Percentiles rank a stretch among this genome's conserved stretches.
Evolutionary conservation across 35 echinoderm and acorn worm genomes (phyloP).

Genomic region (Diadema setosum): DNA sequence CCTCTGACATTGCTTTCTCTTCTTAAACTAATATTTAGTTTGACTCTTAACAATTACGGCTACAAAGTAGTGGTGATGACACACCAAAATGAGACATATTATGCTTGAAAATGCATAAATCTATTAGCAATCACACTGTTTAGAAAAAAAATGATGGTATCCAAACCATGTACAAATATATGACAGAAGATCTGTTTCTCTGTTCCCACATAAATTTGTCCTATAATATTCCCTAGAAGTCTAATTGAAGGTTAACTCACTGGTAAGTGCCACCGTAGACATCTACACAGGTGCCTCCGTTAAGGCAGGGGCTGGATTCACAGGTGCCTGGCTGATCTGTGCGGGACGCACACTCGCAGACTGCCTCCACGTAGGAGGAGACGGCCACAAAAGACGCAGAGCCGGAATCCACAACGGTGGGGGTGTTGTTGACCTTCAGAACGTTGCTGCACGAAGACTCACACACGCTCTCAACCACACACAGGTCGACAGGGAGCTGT

Average conservation of each 20-base stretch:
- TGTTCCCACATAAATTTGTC: too few relatives aligned
- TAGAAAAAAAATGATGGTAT: too few relatives aligned
- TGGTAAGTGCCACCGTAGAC: slow-evolving; percentile 22
- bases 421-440: slow-evolving; percentile 53
- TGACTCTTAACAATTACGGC: too few relatives aligned
- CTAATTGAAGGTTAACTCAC: background rate
- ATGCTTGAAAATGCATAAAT: too few relatives aligned
- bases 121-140: too few relatives aligned
- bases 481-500: slow-evolving; percentile 79
- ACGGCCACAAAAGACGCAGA: slow-evolving; percentile 59
- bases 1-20: too few relatives aligned
- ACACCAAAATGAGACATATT: too few relatives aligned
- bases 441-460: slow-evolving; percentile 82
- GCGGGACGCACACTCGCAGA: slow-evolving; percentile 76
- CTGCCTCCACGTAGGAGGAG: slow-evolving; percentile 45
- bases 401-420: slow-evolving; percentile 61
- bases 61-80: too few relatives aligned
- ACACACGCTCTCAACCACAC: slow-evolving; percentile 65
- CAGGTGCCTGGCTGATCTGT: slow-evolving; percentile 10
- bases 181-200: too few relatives aligned
- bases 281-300: slow-evolving; percentile 77
- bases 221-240: too few relatives aligned
- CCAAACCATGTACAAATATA: too few relatives aligned
- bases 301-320: slow-evolving; percentile 47
- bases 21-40: too few relatives aligned